Percentiles rank a stretch among this genome's conserved stretches.
phyloP scores from a whole-genome alignment of 2,797 vertebrate species.

The Chelidonichthys spinosus region DNA sequence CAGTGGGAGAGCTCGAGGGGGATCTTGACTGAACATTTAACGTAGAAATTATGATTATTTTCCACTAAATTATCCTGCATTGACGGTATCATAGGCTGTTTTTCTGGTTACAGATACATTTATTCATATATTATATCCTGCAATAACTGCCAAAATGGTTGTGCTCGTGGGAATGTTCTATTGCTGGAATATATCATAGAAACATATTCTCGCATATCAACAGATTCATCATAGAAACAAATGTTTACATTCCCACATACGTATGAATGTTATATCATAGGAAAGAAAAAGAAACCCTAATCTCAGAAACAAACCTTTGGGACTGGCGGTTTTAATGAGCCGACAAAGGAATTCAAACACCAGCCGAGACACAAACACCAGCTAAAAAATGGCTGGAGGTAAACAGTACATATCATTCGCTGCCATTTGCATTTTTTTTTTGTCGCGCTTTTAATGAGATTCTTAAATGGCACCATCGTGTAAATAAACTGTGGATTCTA shows the following conservation, averaged over 20 bases:
- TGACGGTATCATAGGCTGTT: conserved; percentile 38
- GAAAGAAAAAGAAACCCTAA: conserved; percentile 11
- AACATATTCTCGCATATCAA: not conserved
- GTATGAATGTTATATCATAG: conserved; percentile 1
- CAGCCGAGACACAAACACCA: conserved; percentile 33
- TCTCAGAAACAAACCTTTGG: conserved; percentile 44
- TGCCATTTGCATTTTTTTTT: conserved; percentile 31
- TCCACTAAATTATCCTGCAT: conserved; percentile 4
- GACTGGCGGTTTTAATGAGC: conserved; percentile 54
- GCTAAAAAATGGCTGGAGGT: conserved; percentile 39
- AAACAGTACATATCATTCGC: conserved; percentile 32
- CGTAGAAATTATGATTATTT: not conserved
- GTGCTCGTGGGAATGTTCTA: conserved; percentile 9
- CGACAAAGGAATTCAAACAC: conserved; percentile 47
- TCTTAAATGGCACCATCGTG: conserved; percentile 38
- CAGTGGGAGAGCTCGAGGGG: not conserved
- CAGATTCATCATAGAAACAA: not conserved
- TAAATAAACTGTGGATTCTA: conserved; percentile 46
- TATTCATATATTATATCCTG: not conserved
- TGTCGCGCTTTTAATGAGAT: conserved; percentile 47
- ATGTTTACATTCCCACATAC: not conserved
- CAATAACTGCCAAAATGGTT: not conserved
- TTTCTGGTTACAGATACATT: conserved; percentile 42
- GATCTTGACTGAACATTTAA: not conserved
- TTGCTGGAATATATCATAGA: not conserved